Percentiles rank a stretch among this genome's conserved stretches.
Conservation (phyloP, 2,888 invertebrate genomes). For the Cacoxenus indagator region DNA sequence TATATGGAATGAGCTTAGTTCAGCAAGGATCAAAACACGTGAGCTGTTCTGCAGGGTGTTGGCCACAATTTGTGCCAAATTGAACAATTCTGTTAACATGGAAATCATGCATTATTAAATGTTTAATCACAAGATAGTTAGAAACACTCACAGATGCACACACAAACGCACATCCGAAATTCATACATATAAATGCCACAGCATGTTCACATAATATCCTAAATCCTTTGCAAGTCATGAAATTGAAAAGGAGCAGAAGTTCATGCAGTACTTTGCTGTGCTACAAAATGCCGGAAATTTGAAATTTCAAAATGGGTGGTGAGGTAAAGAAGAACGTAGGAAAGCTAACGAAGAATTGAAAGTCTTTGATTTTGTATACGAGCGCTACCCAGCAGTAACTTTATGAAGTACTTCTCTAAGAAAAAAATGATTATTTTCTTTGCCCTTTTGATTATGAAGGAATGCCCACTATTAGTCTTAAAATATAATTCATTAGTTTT, state of each 20-base stretch:
- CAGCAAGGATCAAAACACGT: constrained; percentile 19
- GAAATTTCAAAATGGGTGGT: neutral
- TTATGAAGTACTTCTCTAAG: too few species aligned
- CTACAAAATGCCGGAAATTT: constrained; percentile 9
- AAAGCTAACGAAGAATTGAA: neutral
- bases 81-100: constrained; percentile 53
- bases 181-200: constrained; percentile 49
- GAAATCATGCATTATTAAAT: constrained; percentile 58
- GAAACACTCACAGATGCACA: constrained; percentile 15
- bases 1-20: neutral
- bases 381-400: too few species aligned
- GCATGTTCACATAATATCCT: constrained; percentile 54
- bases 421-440: too few species aligned
- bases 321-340: neutral
- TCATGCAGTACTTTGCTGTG: constrained; percentile 11
- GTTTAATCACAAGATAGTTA: constrained; percentile 53
- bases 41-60: too few species aligned
- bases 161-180: constrained; percentile 21
- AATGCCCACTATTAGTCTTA: too few species aligned
- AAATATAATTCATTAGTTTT: too few species aligned
- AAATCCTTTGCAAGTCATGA: constrained; percentile 13
- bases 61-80: constrained; percentile 41
- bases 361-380: neutral
- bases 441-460: too few species aligned
- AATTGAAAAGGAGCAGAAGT: constrained; percentile 25